Conservation (phyloP, 2,888 invertebrate species). For the Adineta ricciae region DNA sequence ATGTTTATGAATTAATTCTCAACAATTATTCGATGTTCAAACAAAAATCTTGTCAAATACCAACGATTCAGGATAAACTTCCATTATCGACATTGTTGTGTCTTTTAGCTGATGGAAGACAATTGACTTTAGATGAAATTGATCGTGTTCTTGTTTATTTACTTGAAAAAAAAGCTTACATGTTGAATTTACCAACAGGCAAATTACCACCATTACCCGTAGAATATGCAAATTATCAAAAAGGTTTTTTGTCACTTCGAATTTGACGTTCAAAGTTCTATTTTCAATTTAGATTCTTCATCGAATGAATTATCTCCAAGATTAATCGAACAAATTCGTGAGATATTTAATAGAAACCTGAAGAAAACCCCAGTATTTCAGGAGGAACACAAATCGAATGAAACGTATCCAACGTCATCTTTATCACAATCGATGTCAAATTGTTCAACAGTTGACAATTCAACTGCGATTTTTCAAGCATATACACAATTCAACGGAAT, state of each 20-base stretch:
- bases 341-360: neutral
- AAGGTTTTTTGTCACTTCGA: no score
- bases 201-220: constrained; percentile 8
- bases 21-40: neutral
- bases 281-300: neutral
- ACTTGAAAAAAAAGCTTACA: neutral
- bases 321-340: neutral
- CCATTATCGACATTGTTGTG: constrained; percentile 4
- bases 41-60: neutral
- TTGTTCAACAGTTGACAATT: neutral
- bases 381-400: no score
- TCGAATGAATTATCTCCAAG: neutral
- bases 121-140: constrained; percentile 5
- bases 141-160: constrained; percentile 9
- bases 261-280: no score
- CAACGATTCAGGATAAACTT: neutral
- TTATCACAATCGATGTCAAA: neutral
- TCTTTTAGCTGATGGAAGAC: neutral
- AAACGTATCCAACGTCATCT: no score
- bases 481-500: neutral
- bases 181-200: neutral
- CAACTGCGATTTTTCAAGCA: neutral
- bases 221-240: neutral
- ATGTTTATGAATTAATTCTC: neutral
- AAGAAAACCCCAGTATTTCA: no score